These are phyloP conservation scores for Carollia perspicillata DNA, from an alignment of 2,113 vertebrate genomes.

Conservation along the genomic window DNA sequence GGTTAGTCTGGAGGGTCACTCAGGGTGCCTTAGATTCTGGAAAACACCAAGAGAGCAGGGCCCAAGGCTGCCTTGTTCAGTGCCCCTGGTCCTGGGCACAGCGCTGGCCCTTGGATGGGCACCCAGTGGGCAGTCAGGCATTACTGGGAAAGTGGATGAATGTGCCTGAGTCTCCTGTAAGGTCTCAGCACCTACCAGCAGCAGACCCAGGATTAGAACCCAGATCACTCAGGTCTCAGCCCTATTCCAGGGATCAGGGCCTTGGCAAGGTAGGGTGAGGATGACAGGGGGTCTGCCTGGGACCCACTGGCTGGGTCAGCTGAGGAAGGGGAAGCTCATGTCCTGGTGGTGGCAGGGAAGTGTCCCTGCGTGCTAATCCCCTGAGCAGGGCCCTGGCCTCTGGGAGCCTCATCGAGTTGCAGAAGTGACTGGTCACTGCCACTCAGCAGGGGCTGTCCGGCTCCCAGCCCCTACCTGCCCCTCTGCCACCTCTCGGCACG, in stretches of 20 bases:
- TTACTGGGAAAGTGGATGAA: not conserved
- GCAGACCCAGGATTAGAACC: not conserved
- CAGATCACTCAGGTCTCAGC: not conserved
- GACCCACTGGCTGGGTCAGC: not conserved
- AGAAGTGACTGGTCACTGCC: not conserved
- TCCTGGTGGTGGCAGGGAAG: not conserved
- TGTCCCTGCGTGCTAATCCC: accelerated
- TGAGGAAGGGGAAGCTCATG: not conserved
- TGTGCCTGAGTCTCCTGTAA: not conserved
- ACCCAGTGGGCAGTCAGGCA: not conserved
- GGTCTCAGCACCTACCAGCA: not conserved
- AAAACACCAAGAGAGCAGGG: too few relatives aligned
- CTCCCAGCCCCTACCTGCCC: not conserved
- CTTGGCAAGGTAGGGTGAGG: not conserved
- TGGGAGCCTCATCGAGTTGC: not conserved
- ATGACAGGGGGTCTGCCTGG: not conserved
- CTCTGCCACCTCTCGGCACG: accelerated
- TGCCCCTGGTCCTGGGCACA: not conserved
- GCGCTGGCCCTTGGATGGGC: not conserved
- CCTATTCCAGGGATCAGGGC: not conserved
- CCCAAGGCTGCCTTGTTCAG: not conserved
- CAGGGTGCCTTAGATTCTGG: too few relatives aligned
- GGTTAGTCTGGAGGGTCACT: too few relatives aligned
- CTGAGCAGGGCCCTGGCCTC: not conserved
- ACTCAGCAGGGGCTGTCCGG: not conserved